Base-by-base conservation (phyloP, 2,888 invertebrate species). In the Calameuta idolon region DNA sequence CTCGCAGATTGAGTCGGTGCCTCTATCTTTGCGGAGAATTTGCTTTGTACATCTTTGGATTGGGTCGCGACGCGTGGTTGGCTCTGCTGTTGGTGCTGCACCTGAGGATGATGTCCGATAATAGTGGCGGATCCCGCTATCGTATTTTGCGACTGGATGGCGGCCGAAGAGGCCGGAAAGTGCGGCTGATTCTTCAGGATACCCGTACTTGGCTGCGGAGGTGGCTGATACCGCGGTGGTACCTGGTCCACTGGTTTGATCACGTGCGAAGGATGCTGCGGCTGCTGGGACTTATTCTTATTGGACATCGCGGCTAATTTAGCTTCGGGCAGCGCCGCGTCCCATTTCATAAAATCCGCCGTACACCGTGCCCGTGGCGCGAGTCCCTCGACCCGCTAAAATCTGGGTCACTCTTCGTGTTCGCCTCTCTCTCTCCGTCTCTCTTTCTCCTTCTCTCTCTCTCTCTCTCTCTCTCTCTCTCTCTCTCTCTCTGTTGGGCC, bases 171-270 rank as follows among this genome's bases (percentile, higher is more conserved):
- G 3, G 89, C 88, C 78, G 89, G 90, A 77, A 91, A 92, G 80
- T 91, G 88, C 55, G 89, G 89, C 81, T 90, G 89, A 89, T 94
- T 93, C 92, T 95, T 95, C 85, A 94, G 92, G 88, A 94, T 94
- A 81, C 95, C 95, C 81, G 94, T 93, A 83, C 93, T 93, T 84
- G 92, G 92, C 80, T 94, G 93, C 80, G 93, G 92, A 84, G 96
- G 95, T 87, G 96, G 96, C 90, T 96, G 96, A 92, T 96, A 96
- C 83, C 96, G 94, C 87, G 96, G 96, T 88, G 96, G 96, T 92
- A 93, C 93, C 81, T 89, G 85, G 78, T 89, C 89, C 84, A 87
- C 89, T 84, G 90, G 83, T 76, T 89, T 89, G 82, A 84, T 85
- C 86, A 86, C 81, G 85, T 83, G 81, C 79, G 80, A 69, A 80